Conservation (phyloP, 2,888 invertebrate species). For the Cremastinae sp. region DNA sequence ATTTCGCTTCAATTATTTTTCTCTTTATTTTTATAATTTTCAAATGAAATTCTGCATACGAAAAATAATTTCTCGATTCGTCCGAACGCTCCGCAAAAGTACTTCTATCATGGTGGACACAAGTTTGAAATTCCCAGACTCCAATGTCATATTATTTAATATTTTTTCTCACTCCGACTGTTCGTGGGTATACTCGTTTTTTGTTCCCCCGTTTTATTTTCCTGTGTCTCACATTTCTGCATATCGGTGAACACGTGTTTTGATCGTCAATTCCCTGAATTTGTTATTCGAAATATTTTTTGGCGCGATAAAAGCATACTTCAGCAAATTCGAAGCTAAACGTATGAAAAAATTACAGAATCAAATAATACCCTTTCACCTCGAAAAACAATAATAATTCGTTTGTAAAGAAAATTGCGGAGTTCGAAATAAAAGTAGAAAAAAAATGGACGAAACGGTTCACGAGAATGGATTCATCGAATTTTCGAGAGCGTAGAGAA, state of each 20-base stretch:
- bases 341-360: neutral
- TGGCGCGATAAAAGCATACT: too few relatives aligned
- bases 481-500: conserved; percentile 18
- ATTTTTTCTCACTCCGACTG: conserved; percentile 34
- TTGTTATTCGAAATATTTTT: neutral
- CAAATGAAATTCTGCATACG: too few relatives aligned
- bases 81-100: conserved; percentile 61
- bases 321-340: neutral
- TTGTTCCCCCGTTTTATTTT: conserved; percentile 21
- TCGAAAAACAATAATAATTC: neutral
- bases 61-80: conserved; percentile 54
- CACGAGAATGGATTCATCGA: conserved; percentile 46
- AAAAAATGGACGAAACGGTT: conserved; percentile 46
- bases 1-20: neutral
- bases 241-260: conserved; percentile 19
- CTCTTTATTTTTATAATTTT: neutral
- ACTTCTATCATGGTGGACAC: conserved; percentile 78
- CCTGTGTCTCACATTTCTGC: conserved; percentile 30
- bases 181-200: conserved; percentile 14
- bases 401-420: neutral
- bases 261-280: neutral
- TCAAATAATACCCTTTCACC: too few relatives aligned
- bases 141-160: conserved; percentile 55
- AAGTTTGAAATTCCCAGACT: conserved; percentile 77
- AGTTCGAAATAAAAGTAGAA: conserved; percentile 3